Evolutionary conservation across 2,888 invertebrate genomes (phyloP).

Genomic region (Neoaliturus tenellus): DNA sequence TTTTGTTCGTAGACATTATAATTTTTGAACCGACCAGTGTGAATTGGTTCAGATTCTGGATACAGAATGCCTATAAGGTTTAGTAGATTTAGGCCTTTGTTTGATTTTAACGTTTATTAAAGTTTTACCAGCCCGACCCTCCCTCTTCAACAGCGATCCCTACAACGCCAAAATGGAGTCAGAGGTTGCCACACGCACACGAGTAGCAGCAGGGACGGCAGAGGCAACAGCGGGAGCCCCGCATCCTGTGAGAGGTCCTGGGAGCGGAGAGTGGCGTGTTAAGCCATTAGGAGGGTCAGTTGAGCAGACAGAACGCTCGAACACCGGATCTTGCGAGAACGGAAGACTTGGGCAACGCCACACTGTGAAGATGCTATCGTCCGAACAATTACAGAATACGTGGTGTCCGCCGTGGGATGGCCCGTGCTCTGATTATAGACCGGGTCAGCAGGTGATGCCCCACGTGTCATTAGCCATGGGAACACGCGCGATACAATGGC

Average conservation of each 20-base stretch:
- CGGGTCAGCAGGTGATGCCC: slow-evolving; percentile 12
- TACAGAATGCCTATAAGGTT: too few relatives aligned
- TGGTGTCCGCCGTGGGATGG: slow-evolving; percentile 41
- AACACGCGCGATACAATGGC: not conserved
- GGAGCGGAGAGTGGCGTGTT: slow-evolving; percentile 31
- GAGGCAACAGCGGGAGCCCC: not conserved
- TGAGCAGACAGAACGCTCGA: slow-evolving; percentile 43
- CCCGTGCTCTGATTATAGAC: slow-evolving; percentile 14
- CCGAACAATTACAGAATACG: slow-evolving; percentile 56
- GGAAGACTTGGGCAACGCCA: slow-evolving; percentile 55
- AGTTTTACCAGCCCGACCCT: too few relatives aligned
- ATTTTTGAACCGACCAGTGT: too few relatives aligned
- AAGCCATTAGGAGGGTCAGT: slow-evolving; percentile 49
- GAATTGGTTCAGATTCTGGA: too few relatives aligned
- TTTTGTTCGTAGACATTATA: too few relatives aligned
- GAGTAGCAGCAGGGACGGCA: too few relatives aligned
- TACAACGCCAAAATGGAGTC: too few relatives aligned
- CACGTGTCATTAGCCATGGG: slow-evolving; percentile 16
- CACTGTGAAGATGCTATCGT: slow-evolving; percentile 57
- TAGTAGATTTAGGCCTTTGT: too few relatives aligned
- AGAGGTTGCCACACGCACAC: too few relatives aligned
- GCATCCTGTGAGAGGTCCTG: not conserved
- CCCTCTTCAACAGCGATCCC: too few relatives aligned
- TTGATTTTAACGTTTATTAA: too few relatives aligned
- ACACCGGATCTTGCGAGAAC: slow-evolving; percentile 53